Conservation (phyloP, 2,888 invertebrate species). For the Zootermopsis nevadensis region DNA sequence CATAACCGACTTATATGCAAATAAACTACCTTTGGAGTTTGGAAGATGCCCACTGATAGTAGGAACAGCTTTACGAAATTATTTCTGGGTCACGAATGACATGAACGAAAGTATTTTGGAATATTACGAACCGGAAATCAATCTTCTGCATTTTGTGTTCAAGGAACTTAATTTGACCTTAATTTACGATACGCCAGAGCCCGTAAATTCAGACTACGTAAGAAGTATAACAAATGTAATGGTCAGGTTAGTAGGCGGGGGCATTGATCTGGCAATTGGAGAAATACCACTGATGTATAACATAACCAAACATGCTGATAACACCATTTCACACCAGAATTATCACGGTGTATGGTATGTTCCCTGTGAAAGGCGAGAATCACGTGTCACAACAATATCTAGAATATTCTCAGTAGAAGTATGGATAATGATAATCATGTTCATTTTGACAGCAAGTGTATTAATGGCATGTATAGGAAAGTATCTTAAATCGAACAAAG, state of each 20-base stretch:
- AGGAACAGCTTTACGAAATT: not conserved
- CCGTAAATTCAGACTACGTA: not conserved
- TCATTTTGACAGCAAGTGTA: not conserved
- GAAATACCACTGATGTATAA: not conserved
- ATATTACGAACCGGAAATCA: not conserved
- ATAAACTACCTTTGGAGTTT: not conserved
- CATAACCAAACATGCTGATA: not conserved
- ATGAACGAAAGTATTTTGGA: not conserved
- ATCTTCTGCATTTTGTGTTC: not conserved
- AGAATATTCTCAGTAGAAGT: not conserved
- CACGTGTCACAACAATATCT: not conserved
- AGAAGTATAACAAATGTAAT: not conserved
- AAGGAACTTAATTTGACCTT: not conserved
- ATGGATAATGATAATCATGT: not conserved
- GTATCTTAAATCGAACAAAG: not conserved
- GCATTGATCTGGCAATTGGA: not conserved
- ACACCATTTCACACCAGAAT: not conserved
- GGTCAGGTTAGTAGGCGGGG: not conserved
- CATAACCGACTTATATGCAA: not conserved
- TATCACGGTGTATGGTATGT: not conserved
- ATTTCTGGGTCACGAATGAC: not conserved
- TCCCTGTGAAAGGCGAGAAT: not conserved
- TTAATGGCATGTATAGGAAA: not conserved
- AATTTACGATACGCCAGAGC: not conserved
- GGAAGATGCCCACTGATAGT: not conserved